Percentiles rank a stretch among this genome's conserved stretches.
These are phyloP conservation scores for Crypturellus undulatus DNA, from an alignment of 2,113 vertebrate species.

Conservation along the genomic window DNA sequence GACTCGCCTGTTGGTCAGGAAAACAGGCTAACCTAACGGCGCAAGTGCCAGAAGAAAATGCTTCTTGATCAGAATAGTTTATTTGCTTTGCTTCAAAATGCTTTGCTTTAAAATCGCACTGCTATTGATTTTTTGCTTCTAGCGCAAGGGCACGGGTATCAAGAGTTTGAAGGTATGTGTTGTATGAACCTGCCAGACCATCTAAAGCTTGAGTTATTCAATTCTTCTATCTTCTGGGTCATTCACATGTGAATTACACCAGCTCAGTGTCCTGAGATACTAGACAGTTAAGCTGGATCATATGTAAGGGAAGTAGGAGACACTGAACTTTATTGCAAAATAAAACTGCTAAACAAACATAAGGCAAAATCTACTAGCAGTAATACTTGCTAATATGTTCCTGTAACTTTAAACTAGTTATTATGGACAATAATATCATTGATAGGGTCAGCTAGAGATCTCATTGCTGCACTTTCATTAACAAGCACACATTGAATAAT, in stretches of 20 bases:
- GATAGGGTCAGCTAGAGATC: not conserved
- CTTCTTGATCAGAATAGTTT: too few species aligned
- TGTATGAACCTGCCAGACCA: too few species aligned
- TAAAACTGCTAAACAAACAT: not conserved
- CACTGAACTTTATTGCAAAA: not conserved
- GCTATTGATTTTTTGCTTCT: too few species aligned
- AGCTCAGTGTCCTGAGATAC: not conserved
- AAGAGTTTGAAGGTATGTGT: too few species aligned
- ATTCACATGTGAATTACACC: not conserved
- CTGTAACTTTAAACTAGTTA: constrained; percentile 12
- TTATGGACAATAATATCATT: constrained; percentile 24
- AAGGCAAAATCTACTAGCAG: not conserved
- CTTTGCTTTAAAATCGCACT: too few species aligned
- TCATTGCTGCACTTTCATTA: not conserved
- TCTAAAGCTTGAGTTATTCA: not conserved
- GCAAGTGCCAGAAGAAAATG: too few species aligned
- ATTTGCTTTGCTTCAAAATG: too few species aligned
- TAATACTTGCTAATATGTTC: not conserved
- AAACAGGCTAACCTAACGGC: too few species aligned
- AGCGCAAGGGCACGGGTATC: too few species aligned
- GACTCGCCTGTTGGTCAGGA: too few species aligned
- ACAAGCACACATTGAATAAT: not conserved
- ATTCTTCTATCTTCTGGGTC: not conserved
- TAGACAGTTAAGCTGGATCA: not conserved
- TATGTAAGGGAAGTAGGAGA: not conserved